Base-by-base conservation (phyloP, 2,113 vertebrate species). In the Hippocampus zosterae region DNA sequence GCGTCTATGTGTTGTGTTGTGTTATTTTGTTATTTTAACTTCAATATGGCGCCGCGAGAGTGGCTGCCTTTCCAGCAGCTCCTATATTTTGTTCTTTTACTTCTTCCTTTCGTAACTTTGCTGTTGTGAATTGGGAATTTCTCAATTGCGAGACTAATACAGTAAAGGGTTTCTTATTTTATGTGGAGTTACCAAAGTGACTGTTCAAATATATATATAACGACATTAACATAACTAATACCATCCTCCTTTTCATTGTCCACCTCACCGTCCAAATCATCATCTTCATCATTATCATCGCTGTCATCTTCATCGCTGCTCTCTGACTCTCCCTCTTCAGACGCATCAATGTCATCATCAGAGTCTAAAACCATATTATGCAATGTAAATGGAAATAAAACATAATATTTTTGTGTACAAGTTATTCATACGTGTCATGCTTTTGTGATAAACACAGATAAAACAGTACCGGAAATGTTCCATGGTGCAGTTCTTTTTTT, bases 381-480 rank as follows among this genome's bases (percentile, higher is more conserved):
- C n/a, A 0, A n/a, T 15, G 2, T 3, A 21, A 23, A 69, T 55
- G 1, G 5, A 53, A 2, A 72, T 67, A 25, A 11, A 44, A 50
- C 18, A 16, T 5, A 33, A 18, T 8, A 12, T n/a, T 61, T 37
- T 23, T 2, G 1, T 50, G 10, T 15, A 69, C n/a, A 62, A 27
- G 13, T 46, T 8, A 42, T 23, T 50, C 10, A 56, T 62, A 33
- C 21, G 2, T n/a, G 59, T 42, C 23, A 40, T 42, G 5, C 3
- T 18, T 25, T 19, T 12, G 41, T 12, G 37, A 19, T 27, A 13
- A 18, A 65, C 3, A 66, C 60, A 41, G 21, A 63, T 65, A 8
- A 73, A 7, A 55, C 9, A 1, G n/a, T 74, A 96, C 96, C 96
- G 15, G 94, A 93, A 72, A 94, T 86, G 52, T 90, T 77, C 1